Base-by-base conservation (phyloP, 2,888 invertebrate species). In the Tipula lateralis region DNA sequence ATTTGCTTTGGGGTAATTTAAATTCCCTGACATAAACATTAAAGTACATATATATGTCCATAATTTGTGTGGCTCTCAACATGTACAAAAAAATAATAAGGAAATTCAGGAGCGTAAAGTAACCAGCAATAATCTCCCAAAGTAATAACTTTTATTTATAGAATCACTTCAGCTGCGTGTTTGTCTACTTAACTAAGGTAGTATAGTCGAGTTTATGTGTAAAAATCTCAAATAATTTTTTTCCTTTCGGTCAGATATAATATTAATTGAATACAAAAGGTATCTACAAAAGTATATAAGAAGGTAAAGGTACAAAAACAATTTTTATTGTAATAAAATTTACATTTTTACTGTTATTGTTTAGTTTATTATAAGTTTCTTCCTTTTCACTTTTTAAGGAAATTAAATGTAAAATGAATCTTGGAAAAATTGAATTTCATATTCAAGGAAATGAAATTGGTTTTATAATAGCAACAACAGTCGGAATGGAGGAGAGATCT, bases 291-390 rank as follows among this genome's bases (percentile, higher is more conserved):
- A 16, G 44, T 4, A 16, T 16, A 44, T 39, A 44, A 50, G 44
- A 12, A 50, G 44, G n/a, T 5, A 44, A 16, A 44, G 44, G 44
- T n/a, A 50, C 44, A 50, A 50, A 50, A 66, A 66, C 24, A 66
- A 66, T 66, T 66, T 24, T 66, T 66, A 66, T 66, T 66, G 12
- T 66, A 66, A 66, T 66, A 66, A 66, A 66, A 66, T 66, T 66
- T 66, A 66, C 66, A 66, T 66, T 66, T 66, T 66, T 66, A 66
- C 66, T 66, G 66, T 66, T 66, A 66, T 66, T 66, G 24, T 66
- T 66, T 66, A 66, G 66, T 66, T 66, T 66, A 66, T 66, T 66
- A 66, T 66, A 66, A 66, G 66, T 66, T 66, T 66, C 24, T 66
- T 24, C 66, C 66, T 66, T 66, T 66, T 19, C 66, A 66, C 66